Evolutionary conservation across 2,113 vertebrate genomes (phyloP), one percentile per base, ranked within the genome.

Genomic region (Myiozetetes cayanensis): DNA sequence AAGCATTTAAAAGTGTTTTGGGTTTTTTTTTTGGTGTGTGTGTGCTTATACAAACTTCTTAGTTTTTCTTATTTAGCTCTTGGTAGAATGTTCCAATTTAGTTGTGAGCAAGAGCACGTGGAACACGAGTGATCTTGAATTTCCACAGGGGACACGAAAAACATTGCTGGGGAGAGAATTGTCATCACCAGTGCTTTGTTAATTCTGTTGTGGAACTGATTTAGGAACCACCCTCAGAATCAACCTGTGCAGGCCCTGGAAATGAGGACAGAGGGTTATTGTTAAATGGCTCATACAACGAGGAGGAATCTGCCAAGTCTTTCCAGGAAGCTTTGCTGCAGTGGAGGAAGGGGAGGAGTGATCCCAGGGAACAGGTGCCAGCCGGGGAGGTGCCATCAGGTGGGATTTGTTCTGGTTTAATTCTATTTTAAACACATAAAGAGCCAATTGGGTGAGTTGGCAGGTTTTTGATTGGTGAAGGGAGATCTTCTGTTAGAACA

Each of bases 251-350:
- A 56, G 73, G 71, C 46, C 59, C 53, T 63, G 85, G 62, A 21
- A 74, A 82, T 66, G 50, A 61, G 39, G 52, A 50, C 19, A 46
- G 70, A 15, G 82, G 87, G 7, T 83, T 90, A 31, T 94, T 99
- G 52, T 89, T 98, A 31, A 94, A 91, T 58, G 98, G 97, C 68
- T 71, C 66, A 12, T 99, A 98, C 82, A 94, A 98, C 91, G 98
- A 99, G 89, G 98, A 98, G 49, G 96, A 97, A 81, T 98, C 99
- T 47, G 94, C 98, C 4, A 96, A 91, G 63, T 97, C 95, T 82
- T 99, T 99, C 94, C 98, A 98, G 94, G 97, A 99, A 63, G 98
- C 96, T 71, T 90, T 99, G 78, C 96, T 85, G 68, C 96, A 98
- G 0, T 98, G 98, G 99, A 98, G 98, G 91, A 93, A 70, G 87